A percentile compares a stretch with the other conserved stretches of the same genome.
Evolutionary conservation across 2,113 vertebrate species (phyloP).

Genomic region (Nyctereutes procyonoides): DNA sequence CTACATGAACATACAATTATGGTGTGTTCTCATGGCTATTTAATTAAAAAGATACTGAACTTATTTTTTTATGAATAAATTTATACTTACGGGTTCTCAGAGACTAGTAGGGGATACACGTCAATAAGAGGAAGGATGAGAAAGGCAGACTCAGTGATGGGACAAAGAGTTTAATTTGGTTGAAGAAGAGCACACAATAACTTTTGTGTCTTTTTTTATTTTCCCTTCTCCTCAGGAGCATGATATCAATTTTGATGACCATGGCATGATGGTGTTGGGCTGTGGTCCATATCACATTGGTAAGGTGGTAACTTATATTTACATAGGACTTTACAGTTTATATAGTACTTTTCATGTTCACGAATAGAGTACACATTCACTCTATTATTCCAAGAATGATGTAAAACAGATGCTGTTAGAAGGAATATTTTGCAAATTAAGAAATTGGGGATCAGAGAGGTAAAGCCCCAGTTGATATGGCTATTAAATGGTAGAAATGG

Average conservation of each 20-base stretch:
- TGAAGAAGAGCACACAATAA: background rate
- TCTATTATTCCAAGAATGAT: background rate
- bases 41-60: background rate
- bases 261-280: constrained; percentile 95
- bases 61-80: background rate
- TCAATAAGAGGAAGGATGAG: background rate
- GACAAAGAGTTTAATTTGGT: background rate
- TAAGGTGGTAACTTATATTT: constrained; percentile 84
- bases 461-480: background rate
- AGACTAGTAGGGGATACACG: background rate
- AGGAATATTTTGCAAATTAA: constrained; percentile 9
- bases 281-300: constrained; percentile 98
- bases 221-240: constrained; percentile 89
- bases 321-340: background rate
- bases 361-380: background rate
- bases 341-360: background rate
- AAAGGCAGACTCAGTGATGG: background rate
- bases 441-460: background rate
- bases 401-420: background rate
- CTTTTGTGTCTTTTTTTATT: constrained; percentile 7
- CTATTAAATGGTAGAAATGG: background rate
- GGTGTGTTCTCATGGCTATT: background rate
- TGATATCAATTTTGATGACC: constrained; percentile 94
- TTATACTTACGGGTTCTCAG: background rate
- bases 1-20: background rate